Evolutionary conservation across 1,140 invertebrate genomes (phyloP).

Genomic region (Rhagoletis pomonella): DNA sequence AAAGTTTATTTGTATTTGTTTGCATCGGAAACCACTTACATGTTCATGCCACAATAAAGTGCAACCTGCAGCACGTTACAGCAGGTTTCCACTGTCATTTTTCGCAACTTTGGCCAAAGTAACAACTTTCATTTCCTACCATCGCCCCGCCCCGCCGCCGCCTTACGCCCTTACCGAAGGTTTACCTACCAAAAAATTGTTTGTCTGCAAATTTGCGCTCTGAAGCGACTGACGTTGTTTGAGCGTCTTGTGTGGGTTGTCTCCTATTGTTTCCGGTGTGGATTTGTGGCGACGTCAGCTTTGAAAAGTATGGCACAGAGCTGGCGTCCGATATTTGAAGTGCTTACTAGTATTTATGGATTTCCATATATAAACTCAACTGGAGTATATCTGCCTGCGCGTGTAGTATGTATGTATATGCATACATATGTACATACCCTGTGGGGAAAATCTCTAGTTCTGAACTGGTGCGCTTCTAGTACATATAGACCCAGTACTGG

Average conservation of each 20-base stretch:
- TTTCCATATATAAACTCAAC: background rate
- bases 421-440: no score
- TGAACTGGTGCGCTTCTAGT: no score
- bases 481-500: no score
- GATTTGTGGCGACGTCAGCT: conserved; percentile 9
- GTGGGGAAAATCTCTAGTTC: no score
- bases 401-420: no score
- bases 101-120: background rate
- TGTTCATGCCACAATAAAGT: background rate
- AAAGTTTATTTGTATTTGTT: no score
- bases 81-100: background rate
- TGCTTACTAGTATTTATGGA: background rate
- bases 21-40: background rate
- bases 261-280: conserved; percentile 29
- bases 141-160: no score
- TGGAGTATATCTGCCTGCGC: background rate
- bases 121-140: no score
- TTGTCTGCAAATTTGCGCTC: background rate
- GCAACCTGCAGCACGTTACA: background rate
- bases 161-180: background rate
- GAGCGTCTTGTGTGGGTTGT: conserved; percentile 22
- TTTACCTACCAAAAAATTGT: background rate
- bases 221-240: background rate
- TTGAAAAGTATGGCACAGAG: background rate
- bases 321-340: conserved; percentile 22